Evolutionary conservation across 1,140 invertebrate genomes (phyloP).

Genomic region (Pinna nobilis): DNA sequence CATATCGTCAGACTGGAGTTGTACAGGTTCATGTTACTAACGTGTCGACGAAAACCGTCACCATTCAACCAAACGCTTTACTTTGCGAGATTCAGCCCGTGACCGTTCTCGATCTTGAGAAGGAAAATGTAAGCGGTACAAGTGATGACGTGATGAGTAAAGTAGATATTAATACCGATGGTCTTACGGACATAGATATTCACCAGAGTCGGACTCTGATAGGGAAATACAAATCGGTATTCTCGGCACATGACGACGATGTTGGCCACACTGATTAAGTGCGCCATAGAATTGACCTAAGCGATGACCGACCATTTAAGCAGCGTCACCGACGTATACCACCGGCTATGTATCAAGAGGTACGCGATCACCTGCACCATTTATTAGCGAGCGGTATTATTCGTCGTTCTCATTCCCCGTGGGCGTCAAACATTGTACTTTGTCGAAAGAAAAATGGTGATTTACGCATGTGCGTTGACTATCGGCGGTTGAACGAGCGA

Average conservation of each 20-base stretch:
- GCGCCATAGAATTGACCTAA: slow-evolving; percentile 12
- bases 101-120: not conserved
- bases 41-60: slow-evolving; percentile 16
- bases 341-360: slow-evolving; percentile 21
- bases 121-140: no score
- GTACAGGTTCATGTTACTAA: slow-evolving; percentile 6
- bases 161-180: not conserved
- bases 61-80: slow-evolving; percentile 10
- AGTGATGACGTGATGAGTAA: not conserved
- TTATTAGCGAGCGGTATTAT: slow-evolving; percentile 24
- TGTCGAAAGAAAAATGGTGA: not conserved
- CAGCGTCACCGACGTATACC: slow-evolving; percentile 15
- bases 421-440: slow-evolving; percentile 15
- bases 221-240: slow-evolving; percentile 1
- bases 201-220: not conserved
- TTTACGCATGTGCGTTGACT: not conserved
- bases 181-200: not conserved
- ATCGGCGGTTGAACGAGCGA: not conserved
- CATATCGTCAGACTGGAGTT: not conserved
- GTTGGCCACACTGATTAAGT: slow-evolving; percentile 20
- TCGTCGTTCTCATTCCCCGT: slow-evolving; percentile 17
- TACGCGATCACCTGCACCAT: slow-evolving; percentile 3
- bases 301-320: slow-evolving; percentile 13
- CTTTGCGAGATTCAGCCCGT: slow-evolving; percentile 30
- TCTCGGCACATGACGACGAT: slow-evolving; percentile 14